Conservation (phyloP, 2,888 invertebrate species). For the Malachius bipustulatus region DNA sequence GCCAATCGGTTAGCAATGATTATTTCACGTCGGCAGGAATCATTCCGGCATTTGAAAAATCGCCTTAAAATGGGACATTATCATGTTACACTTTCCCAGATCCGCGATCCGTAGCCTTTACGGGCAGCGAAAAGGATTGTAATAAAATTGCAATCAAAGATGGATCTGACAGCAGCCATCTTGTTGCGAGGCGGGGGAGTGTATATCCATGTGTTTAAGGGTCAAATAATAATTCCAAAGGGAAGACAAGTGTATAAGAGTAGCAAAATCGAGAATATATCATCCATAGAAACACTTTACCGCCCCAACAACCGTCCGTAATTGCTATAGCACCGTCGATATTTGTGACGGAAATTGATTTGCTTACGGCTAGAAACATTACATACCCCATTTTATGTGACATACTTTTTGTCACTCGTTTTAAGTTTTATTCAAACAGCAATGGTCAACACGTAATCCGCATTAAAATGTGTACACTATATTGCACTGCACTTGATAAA, state of each 20-base stretch:
- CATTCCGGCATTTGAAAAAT: no score
- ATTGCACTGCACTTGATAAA: conserved; percentile 43
- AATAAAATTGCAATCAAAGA: no score
- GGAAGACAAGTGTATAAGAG: neutral
- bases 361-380: conserved; percentile 38
- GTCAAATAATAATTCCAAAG: conserved; percentile 25
- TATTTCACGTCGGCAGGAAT: no score
- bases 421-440: conserved; percentile 34
- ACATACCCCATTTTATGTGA: conserved; percentile 62
- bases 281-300: no score
- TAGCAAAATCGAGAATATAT: no score
- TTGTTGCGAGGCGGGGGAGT: conserved; percentile 39
- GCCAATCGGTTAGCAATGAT: no score
- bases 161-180: conserved; percentile 38
- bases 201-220: conserved; percentile 39
- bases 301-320: no score
- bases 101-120: no score
- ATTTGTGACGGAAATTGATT: conserved; percentile 34
- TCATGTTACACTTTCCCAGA: no score
- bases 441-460: conserved; percentile 25
- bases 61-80: no score
- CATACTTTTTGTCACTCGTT: conserved; percentile 57
- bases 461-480: conserved; percentile 26
- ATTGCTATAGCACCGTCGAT: conserved; percentile 10
- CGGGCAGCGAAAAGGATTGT: no score